These are phyloP conservation scores for Rousettus leschenaultii DNA, from an alignment of 2,113 vertebrate genomes.

Conservation along the genomic window DNA sequence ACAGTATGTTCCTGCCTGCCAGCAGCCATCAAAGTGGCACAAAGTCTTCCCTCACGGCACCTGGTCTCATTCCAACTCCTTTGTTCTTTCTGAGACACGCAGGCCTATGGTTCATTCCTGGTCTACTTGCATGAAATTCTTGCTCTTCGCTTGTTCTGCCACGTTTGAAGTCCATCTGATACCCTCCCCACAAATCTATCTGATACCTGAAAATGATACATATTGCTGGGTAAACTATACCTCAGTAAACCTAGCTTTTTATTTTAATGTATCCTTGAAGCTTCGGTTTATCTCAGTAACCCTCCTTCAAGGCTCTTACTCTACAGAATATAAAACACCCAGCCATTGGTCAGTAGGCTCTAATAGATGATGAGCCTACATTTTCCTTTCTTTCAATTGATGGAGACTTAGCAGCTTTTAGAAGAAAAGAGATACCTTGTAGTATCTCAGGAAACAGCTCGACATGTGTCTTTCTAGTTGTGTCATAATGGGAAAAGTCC, in stretches of 20 bases:
- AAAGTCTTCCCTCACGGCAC: not conserved
- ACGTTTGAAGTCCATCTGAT: not conserved
- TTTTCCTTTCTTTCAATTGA: conserved; percentile 11
- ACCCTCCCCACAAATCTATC: not conserved
- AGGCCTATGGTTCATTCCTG: not conserved
- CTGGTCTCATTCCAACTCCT: not conserved
- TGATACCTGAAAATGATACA: not conserved
- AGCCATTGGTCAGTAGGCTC: not conserved
- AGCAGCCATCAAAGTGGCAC: not conserved
- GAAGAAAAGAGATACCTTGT: not conserved
- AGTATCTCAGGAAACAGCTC: not conserved
- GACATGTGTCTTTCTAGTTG: not conserved
- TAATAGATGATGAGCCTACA: conserved; percentile 62
- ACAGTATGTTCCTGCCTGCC: not conserved
- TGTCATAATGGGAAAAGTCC: not conserved
- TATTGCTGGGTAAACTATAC: not conserved
- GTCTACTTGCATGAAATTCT: not conserved
- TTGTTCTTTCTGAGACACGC: not conserved
- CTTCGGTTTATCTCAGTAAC: not conserved
- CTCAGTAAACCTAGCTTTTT: not conserved
- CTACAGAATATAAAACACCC: not conserved
- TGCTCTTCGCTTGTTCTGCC: not conserved
- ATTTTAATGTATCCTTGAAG: not conserved
- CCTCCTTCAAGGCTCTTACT: not conserved
- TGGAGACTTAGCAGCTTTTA: not conserved